Conservation (phyloP, 30 jellyfish, hydroid and myxozoan species). For the Rhopilema esculentum region DNA sequence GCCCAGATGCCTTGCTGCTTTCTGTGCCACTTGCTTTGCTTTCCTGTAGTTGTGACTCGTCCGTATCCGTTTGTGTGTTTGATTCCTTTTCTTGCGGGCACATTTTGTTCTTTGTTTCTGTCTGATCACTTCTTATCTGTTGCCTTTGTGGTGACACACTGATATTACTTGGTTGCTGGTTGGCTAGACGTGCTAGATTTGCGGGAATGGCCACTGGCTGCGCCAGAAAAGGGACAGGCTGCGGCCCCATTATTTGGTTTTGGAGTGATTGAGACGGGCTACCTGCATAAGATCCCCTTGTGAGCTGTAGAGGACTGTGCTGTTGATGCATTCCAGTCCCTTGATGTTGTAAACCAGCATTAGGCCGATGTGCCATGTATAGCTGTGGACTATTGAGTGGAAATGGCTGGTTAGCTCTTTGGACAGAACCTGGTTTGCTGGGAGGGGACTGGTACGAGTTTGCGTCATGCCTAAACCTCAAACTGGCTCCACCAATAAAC, state of each 20-base stretch:
- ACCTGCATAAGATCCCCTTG: too few species aligned
- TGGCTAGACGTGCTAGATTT: too few species aligned
- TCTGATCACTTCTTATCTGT: not conserved
- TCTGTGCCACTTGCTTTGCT: not conserved
- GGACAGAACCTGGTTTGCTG: not conserved
- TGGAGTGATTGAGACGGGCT: not conserved
- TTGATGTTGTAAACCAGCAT: not conserved
- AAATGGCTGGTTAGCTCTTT: not conserved
- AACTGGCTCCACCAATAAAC: conserved; percentile 16
- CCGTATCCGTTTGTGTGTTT: too few species aligned
- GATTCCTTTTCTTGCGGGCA: too few species aligned
- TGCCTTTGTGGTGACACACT: not conserved
- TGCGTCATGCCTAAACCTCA: not conserved
- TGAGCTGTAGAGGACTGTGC: not conserved
- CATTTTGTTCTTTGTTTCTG: too few species aligned
- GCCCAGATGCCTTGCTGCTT: not conserved
- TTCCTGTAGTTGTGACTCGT: not conserved
- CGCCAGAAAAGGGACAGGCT: not conserved
- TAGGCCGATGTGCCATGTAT: not conserved
- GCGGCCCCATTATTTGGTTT: not conserved
- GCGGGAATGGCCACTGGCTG: not conserved
- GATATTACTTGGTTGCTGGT: not conserved
- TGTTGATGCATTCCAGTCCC: not conserved
- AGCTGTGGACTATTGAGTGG: not conserved
- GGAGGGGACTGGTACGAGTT: not conserved